Evolutionary conservation across 1,140 invertebrate species (phyloP), one percentile per base, ranked within the genome.

Genomic region (Drosophila mojavensis): DNA sequence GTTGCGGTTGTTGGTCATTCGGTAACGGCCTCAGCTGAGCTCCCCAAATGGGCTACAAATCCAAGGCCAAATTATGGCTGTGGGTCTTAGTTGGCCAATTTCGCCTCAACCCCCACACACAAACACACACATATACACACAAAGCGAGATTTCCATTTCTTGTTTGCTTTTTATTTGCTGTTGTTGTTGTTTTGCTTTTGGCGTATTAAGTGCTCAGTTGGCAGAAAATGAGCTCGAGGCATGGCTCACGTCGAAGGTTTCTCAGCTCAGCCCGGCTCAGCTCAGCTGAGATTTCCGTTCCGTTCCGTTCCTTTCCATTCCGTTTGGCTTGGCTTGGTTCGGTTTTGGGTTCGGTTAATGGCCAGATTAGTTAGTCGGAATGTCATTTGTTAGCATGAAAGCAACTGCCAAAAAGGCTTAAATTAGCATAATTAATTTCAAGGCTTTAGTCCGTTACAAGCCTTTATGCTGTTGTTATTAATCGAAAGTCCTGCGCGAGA

Each of bases 351-450:
- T 83, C 55, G 74, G 72, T 79, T 84, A 83, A 83, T 77, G 76
- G 56, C 48, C 47, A 67, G 81, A 79, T 83, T 84, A 84, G 65
- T 69, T 53, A 64, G 67, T 83, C 54, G 67, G 45, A 84, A 80
- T 74, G 78, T 74, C 73, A 78, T 84, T 84, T 80, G 73, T 83
- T 74, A 53, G 56, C 60, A 39, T 75, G 63, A 66, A 72, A 70
- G 66, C 80, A 58, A 9, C 59, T 54, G 76, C 59, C 80, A 68
- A 51, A 83, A 82, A 84, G 80, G 72, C 72, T 83, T 83, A 79
- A 84, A 83, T 73, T 79, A 78, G 76, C 81, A 79, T 80, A 83
- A 83, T 83, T 83, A 83, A 83, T 84, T 83, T 75, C 54, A 33
- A 51, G 50, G 77, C 63, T 67, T 78, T 81, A 48, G 50, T 45